Base-by-base conservation (phyloP, 2,113 vertebrate genomes). In the Stictonetta naevosa region DNA sequence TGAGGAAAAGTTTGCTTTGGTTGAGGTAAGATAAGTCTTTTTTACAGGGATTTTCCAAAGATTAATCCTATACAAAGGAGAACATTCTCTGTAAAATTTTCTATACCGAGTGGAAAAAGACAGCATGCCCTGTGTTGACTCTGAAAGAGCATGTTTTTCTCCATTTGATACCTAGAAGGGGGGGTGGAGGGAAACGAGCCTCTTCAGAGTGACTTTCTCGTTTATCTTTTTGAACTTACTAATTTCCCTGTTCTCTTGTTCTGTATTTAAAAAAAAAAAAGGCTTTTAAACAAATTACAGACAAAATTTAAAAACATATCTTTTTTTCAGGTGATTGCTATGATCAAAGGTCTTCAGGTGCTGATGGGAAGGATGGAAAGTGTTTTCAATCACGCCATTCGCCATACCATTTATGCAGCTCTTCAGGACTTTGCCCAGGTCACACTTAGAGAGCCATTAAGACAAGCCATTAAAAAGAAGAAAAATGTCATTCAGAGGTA, bases 341-440 rank as follows among this genome's bases (percentile, higher is more conserved):
- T 99, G 99, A 99, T 99, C 89, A 99, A 99, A 95, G 99, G 99
- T 66, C 94, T 99, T 84, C 99, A 99, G 93, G 99, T 99, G 53
- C 96, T 99, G 91, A 99, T 99, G 99, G 98, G 99, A 25, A 97
- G 99, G 59, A 99, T 99, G 99, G 99, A 99, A 92, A 99, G 98
- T 15, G 99, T 99, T 73, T 99, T 99, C 96, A 99, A 99, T 88
- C 98, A 99, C 6, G 99, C 99, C 67, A 98, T 99, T 95, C 98
- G 99, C 38, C 98, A 99, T 80, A 99, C 99, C 4, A 98, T 99
- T 90, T 99, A 99, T 46, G 97, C 99, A 10, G 98, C 98, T 21
- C 97, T 99, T 83, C 99, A 99, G 92, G 98, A 99, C 95, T 99
- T 99, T 74, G 98, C 99, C 58, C 98, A 99, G 95, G 93, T 99